Percentiles rank a stretch among this genome's conserved stretches.
phyloP scores from a whole-genome alignment of 2,888 invertebrate species.

The Mimas tiliae region DNA sequence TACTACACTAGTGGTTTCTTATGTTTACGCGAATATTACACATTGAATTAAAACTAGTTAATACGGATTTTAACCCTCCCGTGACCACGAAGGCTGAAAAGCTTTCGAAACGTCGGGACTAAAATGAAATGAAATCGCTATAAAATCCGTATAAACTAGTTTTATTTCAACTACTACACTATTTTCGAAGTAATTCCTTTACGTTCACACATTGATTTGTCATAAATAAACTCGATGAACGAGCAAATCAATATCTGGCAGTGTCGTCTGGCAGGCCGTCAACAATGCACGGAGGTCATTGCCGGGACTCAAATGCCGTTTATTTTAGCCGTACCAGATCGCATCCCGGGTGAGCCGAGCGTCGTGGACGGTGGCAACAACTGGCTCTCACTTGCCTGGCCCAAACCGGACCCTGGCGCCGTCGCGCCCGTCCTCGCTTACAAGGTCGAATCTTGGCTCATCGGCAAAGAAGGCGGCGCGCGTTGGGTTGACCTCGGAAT shows the following conservation, averaged over 20 bases:
- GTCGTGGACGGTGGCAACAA: slow-evolving; percentile 93
- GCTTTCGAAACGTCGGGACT: too few relatives aligned
- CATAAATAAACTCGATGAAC: slow-evolving; percentile 25
- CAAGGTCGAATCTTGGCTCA: slow-evolving; percentile 91
- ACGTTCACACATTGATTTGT: slow-evolving; percentile 12
- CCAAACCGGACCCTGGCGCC: slow-evolving; percentile 87
- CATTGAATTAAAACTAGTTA: too few relatives aligned
- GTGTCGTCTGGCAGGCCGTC: slow-evolving; percentile 65
- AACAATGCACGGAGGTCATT: slow-evolving; percentile 69
- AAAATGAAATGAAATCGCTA: too few relatives aligned
- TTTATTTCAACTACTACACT: too few relatives aligned
- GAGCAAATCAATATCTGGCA: slow-evolving; percentile 53
- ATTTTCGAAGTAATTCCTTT: neutral
- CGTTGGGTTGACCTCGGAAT: slow-evolving; percentile 93
- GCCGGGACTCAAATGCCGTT: slow-evolving; percentile 53
- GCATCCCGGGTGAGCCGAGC: slow-evolving; percentile 90
- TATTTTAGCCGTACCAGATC: slow-evolving; percentile 91
- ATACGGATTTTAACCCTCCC: too few relatives aligned
- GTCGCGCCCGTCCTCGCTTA: slow-evolving; percentile 92
- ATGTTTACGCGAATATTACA: too few relatives aligned
- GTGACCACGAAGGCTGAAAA: too few relatives aligned
- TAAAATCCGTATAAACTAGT: too few relatives aligned
- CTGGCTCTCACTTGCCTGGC: slow-evolving; percentile 94
- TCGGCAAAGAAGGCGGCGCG: slow-evolving; percentile 92
- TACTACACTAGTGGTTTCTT: too few relatives aligned